Evolutionary conservation across 37 sponge, comb jelly and placozoan species (phyloP).

Genomic region (Spongilla lacustris): DNA sequence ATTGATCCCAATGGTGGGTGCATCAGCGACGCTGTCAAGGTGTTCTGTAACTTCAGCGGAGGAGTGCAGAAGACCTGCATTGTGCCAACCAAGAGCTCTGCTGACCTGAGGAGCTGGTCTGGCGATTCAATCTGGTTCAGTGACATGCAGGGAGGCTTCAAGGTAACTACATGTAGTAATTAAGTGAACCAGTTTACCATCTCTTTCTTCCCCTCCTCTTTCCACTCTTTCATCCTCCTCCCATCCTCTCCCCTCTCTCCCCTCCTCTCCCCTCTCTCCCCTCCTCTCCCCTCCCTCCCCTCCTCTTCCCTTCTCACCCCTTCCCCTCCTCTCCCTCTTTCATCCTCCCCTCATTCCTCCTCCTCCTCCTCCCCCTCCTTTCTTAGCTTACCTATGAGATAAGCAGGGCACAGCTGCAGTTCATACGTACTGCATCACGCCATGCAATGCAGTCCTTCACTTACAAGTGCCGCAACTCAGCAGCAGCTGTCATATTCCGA

Average conservation of each 20-base stretch:
- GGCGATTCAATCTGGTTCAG: constrained; percentile 76
- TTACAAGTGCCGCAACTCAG: constrained; percentile 69
- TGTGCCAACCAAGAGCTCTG: constrained; percentile 27
- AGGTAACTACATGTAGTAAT: constrained; percentile 5
- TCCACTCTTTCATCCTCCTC: too few species aligned
- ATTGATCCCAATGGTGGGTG: constrained; percentile 88
- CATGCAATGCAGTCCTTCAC: constrained; percentile 57
- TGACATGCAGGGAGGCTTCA: constrained; percentile 51
- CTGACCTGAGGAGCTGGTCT: constrained; percentile 24
- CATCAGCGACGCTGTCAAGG: constrained; percentile 64
- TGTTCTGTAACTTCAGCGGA: constrained; percentile 67
- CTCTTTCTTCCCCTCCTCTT: too few species aligned
- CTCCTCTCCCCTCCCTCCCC: not conserved
- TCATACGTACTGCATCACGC: constrained; percentile 42
- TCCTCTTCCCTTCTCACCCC: not conserved
- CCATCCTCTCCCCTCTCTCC: too few species aligned
- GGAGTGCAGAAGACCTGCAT: constrained; percentile 60
- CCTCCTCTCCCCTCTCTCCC: too few species aligned
- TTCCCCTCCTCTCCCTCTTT: too few species aligned
- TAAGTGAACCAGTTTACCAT: not conserved
- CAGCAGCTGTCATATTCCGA: constrained; percentile 58
- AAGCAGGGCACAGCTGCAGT: constrained; percentile 48
- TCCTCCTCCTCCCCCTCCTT: too few species aligned
- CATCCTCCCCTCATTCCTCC: too few species aligned
- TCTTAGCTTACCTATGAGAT: constrained; percentile 43